These are phyloP conservation scores for Volucella zonaria DNA, from an alignment of 2,888 invertebrate genomes.

Conservation along the genomic window DNA sequence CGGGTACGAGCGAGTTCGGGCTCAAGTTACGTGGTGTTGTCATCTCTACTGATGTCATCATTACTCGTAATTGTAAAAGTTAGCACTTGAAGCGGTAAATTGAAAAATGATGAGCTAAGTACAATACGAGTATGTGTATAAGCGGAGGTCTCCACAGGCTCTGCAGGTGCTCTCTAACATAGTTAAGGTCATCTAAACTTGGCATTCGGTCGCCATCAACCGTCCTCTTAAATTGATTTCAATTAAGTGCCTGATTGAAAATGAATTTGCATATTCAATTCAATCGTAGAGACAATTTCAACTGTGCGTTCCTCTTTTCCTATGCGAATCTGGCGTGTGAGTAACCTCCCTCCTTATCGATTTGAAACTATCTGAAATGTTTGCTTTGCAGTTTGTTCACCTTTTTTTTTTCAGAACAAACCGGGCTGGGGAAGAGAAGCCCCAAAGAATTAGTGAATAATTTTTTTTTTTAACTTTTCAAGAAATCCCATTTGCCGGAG, in stretches of 20 bases:
- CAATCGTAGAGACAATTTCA: conserved; percentile 21
- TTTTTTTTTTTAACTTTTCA: conserved; percentile 6
- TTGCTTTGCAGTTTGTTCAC: conserved; percentile 43
- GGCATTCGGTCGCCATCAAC: neutral
- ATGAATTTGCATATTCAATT: conserved; percentile 37
- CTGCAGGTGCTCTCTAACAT: conserved; percentile 49
- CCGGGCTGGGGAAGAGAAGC: neutral
- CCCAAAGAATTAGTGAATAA: conserved; percentile 7
- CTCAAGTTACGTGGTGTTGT: conserved; percentile 24
- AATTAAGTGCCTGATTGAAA: conserved; percentile 60
- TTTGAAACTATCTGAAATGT: conserved; percentile 10
- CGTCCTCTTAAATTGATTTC: conserved; percentile 57
- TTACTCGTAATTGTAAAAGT: conserved; percentile 37
- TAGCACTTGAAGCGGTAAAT: conserved; percentile 23
- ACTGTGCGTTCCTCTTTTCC: neutral
- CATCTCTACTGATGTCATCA: conserved; percentile 66
- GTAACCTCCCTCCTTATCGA: no score
- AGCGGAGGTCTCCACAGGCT: neutral
- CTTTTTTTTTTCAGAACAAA: conserved; percentile 21
- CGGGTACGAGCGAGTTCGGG: no score
- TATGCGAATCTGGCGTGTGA: neutral
- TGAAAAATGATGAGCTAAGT: conserved; percentile 20
- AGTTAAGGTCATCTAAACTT: conserved; percentile 52
- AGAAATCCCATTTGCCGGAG: conserved; percentile 22
- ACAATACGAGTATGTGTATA: neutral